Conservation (phyloP, 2,113 vertebrate species). For the Pelobates fuscus region DNA sequence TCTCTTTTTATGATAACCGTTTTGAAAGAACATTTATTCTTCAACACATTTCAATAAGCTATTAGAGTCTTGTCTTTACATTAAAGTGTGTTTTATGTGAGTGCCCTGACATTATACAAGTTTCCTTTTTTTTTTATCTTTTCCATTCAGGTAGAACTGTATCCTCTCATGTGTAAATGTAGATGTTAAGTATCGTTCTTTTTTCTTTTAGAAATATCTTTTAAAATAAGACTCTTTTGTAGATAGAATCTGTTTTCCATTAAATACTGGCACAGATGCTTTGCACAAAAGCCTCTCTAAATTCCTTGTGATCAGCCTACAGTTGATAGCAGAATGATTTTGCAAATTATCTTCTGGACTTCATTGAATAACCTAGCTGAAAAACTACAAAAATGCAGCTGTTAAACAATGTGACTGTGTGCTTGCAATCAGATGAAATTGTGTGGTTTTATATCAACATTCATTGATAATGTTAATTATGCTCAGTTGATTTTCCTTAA, state of each 20-base stretch:
- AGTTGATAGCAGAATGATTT: conserved; percentile 39
- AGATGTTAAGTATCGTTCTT: conserved; percentile 4
- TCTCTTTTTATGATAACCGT: conserved; percentile 18
- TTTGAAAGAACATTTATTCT: background rate
- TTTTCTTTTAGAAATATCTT: background rate
- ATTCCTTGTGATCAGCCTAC: conserved; percentile 27
- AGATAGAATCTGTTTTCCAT: conserved; percentile 25
- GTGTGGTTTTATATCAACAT: conserved; percentile 29
- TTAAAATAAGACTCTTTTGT: conserved; percentile 11
- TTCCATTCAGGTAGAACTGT: conserved; percentile 34
- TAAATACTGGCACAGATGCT: conserved; percentile 36
- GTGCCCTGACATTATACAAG: background rate
- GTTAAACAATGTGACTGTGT: conserved; percentile 15
- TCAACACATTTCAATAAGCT: background rate
- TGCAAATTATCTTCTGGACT: conserved; percentile 45
- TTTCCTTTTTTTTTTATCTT: background rate
- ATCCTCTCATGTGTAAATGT: conserved; percentile 24
- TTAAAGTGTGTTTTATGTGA: conserved; percentile 9
- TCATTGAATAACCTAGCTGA: conserved; percentile 44
- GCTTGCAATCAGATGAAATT: conserved; percentile 42
- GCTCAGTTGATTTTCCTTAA: background rate
- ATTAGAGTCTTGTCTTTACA: conserved; percentile 7
- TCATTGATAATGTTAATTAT: conserved; percentile 32
- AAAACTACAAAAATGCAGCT: conserved; percentile 34
- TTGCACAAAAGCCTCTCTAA: conserved; percentile 34